Percentiles rank a stretch among this genome's conserved stretches.
These are phyloP conservation scores for Leistus spinibarbis DNA, from an alignment of 2,888 invertebrate genomes.

Conservation along the genomic window DNA sequence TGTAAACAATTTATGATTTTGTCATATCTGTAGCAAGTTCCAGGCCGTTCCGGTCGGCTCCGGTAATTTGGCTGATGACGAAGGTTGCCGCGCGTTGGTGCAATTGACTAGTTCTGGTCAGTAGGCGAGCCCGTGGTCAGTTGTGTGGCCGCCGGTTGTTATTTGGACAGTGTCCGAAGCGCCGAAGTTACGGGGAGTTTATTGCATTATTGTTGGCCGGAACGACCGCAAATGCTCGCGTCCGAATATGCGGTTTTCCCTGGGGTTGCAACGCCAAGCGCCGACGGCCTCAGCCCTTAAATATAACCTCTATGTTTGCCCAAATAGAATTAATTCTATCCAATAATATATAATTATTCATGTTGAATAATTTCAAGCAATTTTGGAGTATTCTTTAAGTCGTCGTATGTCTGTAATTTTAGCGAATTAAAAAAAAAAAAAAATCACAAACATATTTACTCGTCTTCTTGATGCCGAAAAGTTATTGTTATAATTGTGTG, in stretches of 20 bases:
- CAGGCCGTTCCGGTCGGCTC: not conserved
- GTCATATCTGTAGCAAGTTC: conserved; percentile 5
- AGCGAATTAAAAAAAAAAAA: no score
- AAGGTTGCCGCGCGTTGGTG: no score
- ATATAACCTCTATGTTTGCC: not conserved
- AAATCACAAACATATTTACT: no score
- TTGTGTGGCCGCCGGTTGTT: conserved; percentile 7
- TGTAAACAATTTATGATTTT: conserved; percentile 8
- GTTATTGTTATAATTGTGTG: no score
- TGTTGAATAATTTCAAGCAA: no score
- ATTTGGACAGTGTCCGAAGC: not conserved
- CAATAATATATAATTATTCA: not conserved
- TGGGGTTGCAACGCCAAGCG: not conserved
- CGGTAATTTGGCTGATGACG: not conserved
- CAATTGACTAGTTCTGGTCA: not conserved
- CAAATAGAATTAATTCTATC: not conserved
- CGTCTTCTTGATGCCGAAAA: no score
- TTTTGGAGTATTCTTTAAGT: no score
- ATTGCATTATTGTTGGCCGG: not conserved
- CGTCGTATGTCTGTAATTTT: no score
- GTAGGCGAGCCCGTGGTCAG: not conserved
- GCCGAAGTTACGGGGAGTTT: not conserved
- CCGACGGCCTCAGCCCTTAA: not conserved
- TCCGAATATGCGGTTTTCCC: not conserved
- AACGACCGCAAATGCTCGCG: not conserved